A percentile compares a stretch with the other conserved stretches of the same genome.
Conservation (phyloP, 1,140 invertebrate species). For the Bathynomus jamesi region DNA sequence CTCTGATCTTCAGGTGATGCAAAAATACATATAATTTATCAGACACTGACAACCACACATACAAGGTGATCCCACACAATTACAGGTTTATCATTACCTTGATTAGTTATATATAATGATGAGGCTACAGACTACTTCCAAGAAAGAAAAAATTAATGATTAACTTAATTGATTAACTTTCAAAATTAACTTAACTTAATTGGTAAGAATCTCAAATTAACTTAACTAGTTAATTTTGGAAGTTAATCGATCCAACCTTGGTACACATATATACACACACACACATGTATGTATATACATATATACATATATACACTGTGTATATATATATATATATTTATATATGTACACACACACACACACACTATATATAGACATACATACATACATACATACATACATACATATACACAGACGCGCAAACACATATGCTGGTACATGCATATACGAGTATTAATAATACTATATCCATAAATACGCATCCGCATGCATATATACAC, state of each 20-base stretch:
- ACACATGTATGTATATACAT: neutral
- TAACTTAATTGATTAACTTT: too few relatives aligned
- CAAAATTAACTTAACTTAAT: too few relatives aligned
- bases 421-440: neutral
- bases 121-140: too few relatives aligned
- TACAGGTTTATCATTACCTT: too few relatives aligned
- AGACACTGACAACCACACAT: too few relatives aligned
- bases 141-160: too few relatives aligned
- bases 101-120: too few relatives aligned
- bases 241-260: neutral
- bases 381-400: neutral
- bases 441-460: neutral
- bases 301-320: neutral
- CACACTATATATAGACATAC: neutral
- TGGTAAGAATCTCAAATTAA: too few relatives aligned
- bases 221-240: too few relatives aligned
- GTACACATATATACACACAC: neutral
- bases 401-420: neutral
- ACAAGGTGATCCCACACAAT: too few relatives aligned
- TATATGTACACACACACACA: conserved; percentile 2
- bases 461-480: neutral
- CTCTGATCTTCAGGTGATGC: too few relatives aligned
- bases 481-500: neutral
- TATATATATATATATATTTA: conserved; percentile 12
- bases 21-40: too few relatives aligned